Conservation (phyloP, 2,888 invertebrate species). For the Lacanobia oleracea region DNA sequence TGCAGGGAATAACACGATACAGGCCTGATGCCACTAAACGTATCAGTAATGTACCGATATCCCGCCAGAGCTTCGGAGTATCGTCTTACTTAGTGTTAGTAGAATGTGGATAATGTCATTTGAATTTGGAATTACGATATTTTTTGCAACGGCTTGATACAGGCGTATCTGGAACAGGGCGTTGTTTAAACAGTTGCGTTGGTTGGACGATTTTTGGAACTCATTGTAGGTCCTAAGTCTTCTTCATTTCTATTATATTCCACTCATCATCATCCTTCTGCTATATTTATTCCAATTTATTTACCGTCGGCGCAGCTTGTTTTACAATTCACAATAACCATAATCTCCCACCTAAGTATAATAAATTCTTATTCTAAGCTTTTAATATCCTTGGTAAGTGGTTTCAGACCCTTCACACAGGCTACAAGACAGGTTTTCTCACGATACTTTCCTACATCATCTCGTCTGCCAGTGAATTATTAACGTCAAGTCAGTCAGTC, state of each 20-base stretch:
- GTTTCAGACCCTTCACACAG: neutral
- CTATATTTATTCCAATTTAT: neutral
- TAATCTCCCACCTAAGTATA: neutral
- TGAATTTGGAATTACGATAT: neutral
- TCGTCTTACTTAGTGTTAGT: slow-evolving; percentile 42
- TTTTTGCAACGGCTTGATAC: neutral
- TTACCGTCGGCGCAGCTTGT: neutral
- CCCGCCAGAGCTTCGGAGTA: slow-evolving; percentile 44
- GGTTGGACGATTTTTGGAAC: neutral
- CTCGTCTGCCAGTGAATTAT: neutral
- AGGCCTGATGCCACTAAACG: slow-evolving; percentile 16
- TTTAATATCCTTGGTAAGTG: neutral
- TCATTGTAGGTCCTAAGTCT: neutral
- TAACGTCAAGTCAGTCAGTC: neutral
- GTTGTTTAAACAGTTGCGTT: neutral
- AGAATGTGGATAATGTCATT: neutral
- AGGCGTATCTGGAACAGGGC: no score
- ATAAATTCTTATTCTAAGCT: neutral
- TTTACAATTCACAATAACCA: neutral
- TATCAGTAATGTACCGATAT: slow-evolving; percentile 47
- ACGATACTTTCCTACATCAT: neutral
- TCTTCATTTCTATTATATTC: no score
- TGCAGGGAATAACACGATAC: slow-evolving; percentile 36
- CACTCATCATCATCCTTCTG: neutral
- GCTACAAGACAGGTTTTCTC: neutral